Evolutionary conservation across 2,113 vertebrate species (phyloP).

Genomic region (Propithecus coquereli): DNA sequence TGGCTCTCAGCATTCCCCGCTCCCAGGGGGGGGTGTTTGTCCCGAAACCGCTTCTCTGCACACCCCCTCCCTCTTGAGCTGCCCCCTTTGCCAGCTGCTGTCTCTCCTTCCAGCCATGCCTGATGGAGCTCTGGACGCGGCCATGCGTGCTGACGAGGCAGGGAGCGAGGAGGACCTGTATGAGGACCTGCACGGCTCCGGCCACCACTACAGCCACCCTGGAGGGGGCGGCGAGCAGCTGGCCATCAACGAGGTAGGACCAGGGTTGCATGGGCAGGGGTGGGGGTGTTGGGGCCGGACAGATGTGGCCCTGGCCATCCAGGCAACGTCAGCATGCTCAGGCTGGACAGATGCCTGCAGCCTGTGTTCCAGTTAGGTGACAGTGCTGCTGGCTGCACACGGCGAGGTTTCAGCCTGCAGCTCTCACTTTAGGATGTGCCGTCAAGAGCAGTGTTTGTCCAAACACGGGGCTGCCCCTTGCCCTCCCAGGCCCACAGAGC

Average conservation of each 20-base stretch:
- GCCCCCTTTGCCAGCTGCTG: neutral
- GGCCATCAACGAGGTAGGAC: constrained; percentile 94
- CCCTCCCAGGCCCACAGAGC: neutral
- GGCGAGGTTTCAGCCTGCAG: neutral
- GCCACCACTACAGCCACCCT: constrained; percentile 89
- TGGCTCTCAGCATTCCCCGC: neutral
- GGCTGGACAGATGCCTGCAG: neutral
- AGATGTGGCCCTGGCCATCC: neutral
- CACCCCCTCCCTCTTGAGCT: neutral
- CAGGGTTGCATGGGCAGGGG: neutral
- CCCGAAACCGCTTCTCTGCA: rapidly evolving
- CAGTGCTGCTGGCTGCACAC: rapidly evolving
- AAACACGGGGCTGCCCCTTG: neutral
- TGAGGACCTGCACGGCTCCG: constrained; percentile 89
- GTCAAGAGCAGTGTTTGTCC: neutral
- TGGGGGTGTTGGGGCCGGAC: neutral
- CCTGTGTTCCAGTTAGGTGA: neutral
- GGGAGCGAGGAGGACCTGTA: constrained; percentile 94
- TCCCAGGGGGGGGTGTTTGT: neutral
- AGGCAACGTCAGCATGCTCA: rapidly evolving
- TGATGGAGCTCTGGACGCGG: constrained; percentile 87
- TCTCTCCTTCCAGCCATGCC: constrained; percentile 83
- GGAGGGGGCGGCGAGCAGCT: constrained; percentile 96
- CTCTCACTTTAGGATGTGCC: neutral
- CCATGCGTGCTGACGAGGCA: constrained; percentile 82